Evolutionary conservation across 2,113 vertebrate species (phyloP), one percentile per base, ranked within the genome.

Genomic region (Etheostoma spectabile): DNA sequence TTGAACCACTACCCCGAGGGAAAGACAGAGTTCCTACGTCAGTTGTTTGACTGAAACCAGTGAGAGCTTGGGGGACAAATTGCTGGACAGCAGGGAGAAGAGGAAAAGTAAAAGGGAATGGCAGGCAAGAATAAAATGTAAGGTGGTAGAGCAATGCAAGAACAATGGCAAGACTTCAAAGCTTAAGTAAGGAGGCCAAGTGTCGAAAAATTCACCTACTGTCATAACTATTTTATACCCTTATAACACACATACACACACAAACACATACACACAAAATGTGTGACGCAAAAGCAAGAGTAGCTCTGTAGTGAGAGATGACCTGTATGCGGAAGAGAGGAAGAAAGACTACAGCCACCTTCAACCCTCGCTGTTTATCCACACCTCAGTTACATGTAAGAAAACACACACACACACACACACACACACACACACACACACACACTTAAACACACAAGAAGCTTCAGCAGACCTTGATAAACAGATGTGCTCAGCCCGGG

Each of bases 401-500:
- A 75, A 78, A 56, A 80, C 38, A 16, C 83, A 68, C 75, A 22
- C 53, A 14, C 21, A 38, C 64, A 72, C 70, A 30, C 83, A 70
- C 77, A 72, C n/a, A 80, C 46, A 75, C 82, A 79, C 68, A 52
- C 75, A 22, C 53, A 14, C 21, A 38, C 64, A 72, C 70, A 30
- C 83, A 70, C 77, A 72, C n/a, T 22, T 30, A 24, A n/a, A 80
- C 46, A 75, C 82, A 79, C 68, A 52, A 35, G 75, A 83, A 87
- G 82, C 86, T 91, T 69, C 82, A 74, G 80, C 38, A 78, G 65
- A 83, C 85, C 87, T 73, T 76, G 75, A 90, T 88, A 87, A 93
- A 90, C 91, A 93, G 86, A 93, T 91, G 91, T 86, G 77, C 82
- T 81, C 75, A 74, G 89, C 89, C 90, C 0, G 14, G 38, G 86